Evolutionary conservation across 2,113 vertebrate species (phyloP).

Genomic region (Amblyornis subalaris): DNA sequence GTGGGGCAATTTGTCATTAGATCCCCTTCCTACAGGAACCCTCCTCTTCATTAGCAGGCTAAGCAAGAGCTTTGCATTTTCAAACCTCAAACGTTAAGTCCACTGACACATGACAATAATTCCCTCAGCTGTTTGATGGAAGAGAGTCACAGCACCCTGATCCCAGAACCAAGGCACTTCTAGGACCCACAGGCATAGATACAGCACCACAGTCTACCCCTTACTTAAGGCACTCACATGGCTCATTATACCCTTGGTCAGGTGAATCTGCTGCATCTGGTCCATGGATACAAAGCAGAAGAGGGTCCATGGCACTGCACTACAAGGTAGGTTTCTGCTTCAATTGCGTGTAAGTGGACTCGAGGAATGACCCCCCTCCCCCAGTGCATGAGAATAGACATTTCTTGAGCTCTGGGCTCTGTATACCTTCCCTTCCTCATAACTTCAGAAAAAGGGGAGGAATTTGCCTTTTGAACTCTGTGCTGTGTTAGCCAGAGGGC

Average conservation of each 20-base stretch:
- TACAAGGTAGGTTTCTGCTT: neutral
- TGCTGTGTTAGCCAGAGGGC: neutral
- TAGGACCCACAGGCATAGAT: neutral
- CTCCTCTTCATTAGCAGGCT: neutral
- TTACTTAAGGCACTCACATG: neutral
- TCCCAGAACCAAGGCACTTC: neutral
- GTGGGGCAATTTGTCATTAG: neutral
- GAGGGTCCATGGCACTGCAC: neutral
- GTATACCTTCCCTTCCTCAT: neutral
- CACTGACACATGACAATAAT: neutral
- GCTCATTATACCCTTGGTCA: neutral
- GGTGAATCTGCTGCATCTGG: neutral
- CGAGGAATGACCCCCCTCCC: neutral
- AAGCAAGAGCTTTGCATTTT: neutral
- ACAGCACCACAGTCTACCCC: neutral
- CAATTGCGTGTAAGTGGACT: neutral
- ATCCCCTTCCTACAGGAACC: neutral
- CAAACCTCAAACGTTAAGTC: fast-evolving
- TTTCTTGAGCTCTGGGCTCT: neutral
- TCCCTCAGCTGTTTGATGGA: neutral
- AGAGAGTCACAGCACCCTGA: neutral
- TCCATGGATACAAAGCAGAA: neutral
- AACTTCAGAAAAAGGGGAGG: neutral
- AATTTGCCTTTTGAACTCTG: neutral
- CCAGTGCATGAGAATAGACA: neutral